Conservation (phyloP, 1,140 invertebrate species). For the Nixonia krombeini region DNA sequence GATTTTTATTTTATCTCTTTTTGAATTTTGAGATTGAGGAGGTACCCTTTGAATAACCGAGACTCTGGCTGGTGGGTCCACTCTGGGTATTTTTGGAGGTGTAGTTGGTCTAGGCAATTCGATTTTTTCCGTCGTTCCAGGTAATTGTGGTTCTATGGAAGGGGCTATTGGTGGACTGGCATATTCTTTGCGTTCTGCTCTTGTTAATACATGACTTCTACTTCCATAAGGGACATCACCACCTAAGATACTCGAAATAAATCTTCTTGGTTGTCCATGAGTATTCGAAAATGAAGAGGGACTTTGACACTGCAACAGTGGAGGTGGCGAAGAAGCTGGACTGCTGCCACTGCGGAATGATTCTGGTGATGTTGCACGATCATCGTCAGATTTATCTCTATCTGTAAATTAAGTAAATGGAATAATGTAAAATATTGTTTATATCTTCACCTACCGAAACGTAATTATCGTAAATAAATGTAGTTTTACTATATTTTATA, state of each 20-base stretch:
- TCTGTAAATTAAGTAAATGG: constrained; percentile 49
- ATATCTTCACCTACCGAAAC: too few species aligned
- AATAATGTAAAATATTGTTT: too few species aligned
- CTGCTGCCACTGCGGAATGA: constrained; percentile 59
- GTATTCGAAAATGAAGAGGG: constrained; percentile 31
- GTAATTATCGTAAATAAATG: too few species aligned
- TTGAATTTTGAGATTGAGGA: constrained; percentile 70
- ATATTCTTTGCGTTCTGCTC: constrained; percentile 85
- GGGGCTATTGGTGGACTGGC: constrained; percentile 72
- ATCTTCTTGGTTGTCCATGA: constrained; percentile 70
- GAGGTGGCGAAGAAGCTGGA: constrained; percentile 59
- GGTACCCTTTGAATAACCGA: constrained; percentile 89
- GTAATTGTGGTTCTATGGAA: constrained; percentile 63
- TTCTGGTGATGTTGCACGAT: constrained; percentile 66
- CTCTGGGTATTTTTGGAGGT: constrained; percentile 68
- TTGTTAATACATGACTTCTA: constrained; percentile 80
- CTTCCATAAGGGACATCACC: constrained; percentile 83
- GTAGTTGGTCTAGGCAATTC: constrained; percentile 73
- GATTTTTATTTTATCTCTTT: constrained; percentile 60
- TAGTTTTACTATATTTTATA: too few species aligned
- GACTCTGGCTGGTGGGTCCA: constrained; percentile 72
- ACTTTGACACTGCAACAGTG: constrained; percentile 45
- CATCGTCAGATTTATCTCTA: constrained; percentile 66
- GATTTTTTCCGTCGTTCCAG: constrained; percentile 68
- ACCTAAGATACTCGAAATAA: constrained; percentile 83